Evolutionary conservation across 2,888 invertebrate genomes (phyloP).

Genomic region (Eretmocerus hayati): DNA sequence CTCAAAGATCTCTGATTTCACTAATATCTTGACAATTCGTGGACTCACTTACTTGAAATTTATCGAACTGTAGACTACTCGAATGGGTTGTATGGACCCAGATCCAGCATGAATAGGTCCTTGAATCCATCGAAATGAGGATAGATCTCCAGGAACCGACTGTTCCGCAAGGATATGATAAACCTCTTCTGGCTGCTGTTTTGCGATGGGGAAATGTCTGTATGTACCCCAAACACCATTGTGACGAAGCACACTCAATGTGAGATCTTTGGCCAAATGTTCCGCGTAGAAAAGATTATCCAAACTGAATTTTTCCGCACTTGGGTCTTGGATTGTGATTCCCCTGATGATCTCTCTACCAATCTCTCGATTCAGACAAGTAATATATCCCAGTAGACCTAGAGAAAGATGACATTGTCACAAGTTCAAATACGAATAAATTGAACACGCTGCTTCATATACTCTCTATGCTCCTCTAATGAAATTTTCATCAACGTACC

Average conservation of each 20-base stretch:
- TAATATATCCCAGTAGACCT: slow-evolving; percentile 80
- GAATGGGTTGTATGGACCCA: slow-evolving; percentile 38
- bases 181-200: slow-evolving; percentile 46
- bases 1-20: no score
- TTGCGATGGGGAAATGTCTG: slow-evolving; percentile 65
- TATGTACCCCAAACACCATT: slow-evolving; percentile 70
- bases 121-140: slow-evolving; percentile 76
- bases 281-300: slow-evolving; percentile 58
- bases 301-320: slow-evolving; percentile 61
- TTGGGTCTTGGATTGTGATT: slow-evolving; percentile 54
- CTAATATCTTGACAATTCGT: no score
- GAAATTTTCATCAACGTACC: slow-evolving; percentile 35
- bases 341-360: slow-evolving; percentile 56
- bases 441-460: no score
- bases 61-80: slow-evolving; percentile 69
- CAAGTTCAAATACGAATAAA: no score
- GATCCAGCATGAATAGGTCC: slow-evolving; percentile 48
- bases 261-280: slow-evolving; percentile 66
- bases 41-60: slow-evolving; percentile 80
- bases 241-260: slow-evolving; percentile 62
- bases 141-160: slow-evolving; percentile 74
- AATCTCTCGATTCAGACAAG: slow-evolving; percentile 76
- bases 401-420: no score
- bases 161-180: slow-evolving; percentile 75
- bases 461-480: no score